phyloP scores from a whole-genome alignment of 1,140 invertebrate genomes.

The Diuraphis noxia region DNA sequence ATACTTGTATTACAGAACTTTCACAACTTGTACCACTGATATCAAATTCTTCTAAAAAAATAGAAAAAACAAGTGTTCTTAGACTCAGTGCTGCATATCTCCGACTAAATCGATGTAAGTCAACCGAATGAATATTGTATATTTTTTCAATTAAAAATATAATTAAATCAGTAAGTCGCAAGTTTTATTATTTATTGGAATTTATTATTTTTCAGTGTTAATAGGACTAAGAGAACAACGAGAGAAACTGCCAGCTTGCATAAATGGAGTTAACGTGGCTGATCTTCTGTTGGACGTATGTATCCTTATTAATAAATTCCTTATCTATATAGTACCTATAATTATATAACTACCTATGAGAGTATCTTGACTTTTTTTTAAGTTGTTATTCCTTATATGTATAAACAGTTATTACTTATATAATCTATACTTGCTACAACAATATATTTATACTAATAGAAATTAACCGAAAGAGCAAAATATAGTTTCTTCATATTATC shows the following conservation, averaged over 20 bases:
- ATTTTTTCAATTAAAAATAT: background rate
- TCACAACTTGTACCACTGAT: constrained; percentile 81
- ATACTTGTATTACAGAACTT: constrained; percentile 81
- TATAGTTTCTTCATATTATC: too few relatives aligned
- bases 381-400: background rate
- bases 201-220: constrained; percentile 54
- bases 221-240: background rate
- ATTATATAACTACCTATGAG: background rate
- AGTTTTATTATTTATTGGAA: background rate
- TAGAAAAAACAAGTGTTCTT: constrained; percentile 89
- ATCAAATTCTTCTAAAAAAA: constrained; percentile 73
- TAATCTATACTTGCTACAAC: too few relatives aligned
- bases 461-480: too few relatives aligned
- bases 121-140: background rate
- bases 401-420: background rate
- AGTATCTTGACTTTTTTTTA: background rate
- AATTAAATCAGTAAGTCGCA: background rate
- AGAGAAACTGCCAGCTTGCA: constrained; percentile 32
- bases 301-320: background rate
- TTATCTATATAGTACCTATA: background rate
- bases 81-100: constrained; percentile 80
- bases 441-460: too few relatives aligned
- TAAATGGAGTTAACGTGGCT: constrained; percentile 55
- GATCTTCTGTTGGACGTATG: constrained; percentile 57
- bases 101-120: constrained; percentile 68